A percentile compares a stretch with the other conserved stretches of the same genome.
Conservation (phyloP, 2,888 invertebrate genomes). For the Drosophila parthenogenetica region DNA sequence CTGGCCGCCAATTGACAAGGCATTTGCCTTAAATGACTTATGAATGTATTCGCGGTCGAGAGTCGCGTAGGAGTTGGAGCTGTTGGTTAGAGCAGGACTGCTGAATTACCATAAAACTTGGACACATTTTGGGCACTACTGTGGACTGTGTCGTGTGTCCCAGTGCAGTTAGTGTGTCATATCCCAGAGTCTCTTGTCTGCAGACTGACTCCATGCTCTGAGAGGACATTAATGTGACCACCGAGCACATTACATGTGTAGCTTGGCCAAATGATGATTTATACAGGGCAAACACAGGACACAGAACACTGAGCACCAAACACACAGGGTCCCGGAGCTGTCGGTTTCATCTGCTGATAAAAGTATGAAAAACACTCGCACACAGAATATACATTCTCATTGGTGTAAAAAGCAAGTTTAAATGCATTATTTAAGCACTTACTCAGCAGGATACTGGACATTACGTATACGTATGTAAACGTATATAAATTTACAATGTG, state of each 20-base stretch:
- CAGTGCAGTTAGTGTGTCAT: constrained; percentile 23
- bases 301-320: no score
- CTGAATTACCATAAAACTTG: constrained; percentile 37
- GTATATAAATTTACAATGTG: neutral
- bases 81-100: constrained; percentile 8
- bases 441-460: constrained; percentile 10
- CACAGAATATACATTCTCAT: constrained; percentile 13
- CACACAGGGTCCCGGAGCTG: constrained; percentile 18
- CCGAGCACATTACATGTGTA: constrained; percentile 55
- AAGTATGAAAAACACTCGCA: constrained; percentile 29
- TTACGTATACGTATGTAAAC: constrained; percentile 4
- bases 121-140: constrained; percentile 15
- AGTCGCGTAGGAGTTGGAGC: neutral
- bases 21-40: constrained; percentile 62
- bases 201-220: neutral
- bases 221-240: constrained; percentile 50
- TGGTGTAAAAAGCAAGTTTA: constrained; percentile 60
- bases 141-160: constrained; percentile 19
- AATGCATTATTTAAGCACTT: constrained; percentile 60
- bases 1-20: constrained; percentile 74
- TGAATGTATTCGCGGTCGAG: constrained; percentile 29
- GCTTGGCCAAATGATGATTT: constrained; percentile 77
- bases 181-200: constrained; percentile 14
- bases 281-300: constrained; percentile 36
- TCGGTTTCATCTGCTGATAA: constrained; percentile 17